A percentile compares a stretch with the other conserved stretches of the same genome.
These are phyloP conservation scores for Intellagama lesueurii DNA, from an alignment of 2,797 vertebrate genomes.

Conservation along the genomic window DNA sequence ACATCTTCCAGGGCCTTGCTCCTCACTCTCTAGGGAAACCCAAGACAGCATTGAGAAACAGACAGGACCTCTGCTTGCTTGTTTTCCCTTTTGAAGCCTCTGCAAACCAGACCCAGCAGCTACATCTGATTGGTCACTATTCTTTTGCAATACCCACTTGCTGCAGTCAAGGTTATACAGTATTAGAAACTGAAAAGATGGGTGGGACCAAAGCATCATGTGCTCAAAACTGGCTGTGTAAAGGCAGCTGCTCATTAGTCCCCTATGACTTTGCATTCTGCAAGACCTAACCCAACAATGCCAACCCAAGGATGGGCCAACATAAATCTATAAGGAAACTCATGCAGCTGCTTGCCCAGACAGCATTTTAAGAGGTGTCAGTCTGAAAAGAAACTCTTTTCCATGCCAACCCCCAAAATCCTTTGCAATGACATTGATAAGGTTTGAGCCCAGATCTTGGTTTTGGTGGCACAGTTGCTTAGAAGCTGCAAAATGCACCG, in stretches of 20 bases:
- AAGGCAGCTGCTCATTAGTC: too few species aligned
- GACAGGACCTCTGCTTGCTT: neutral
- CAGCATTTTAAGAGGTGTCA: too few species aligned
- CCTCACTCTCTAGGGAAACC: constrained; percentile 78
- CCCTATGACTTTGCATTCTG: too few species aligned
- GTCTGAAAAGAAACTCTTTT: too few species aligned
- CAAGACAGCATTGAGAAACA: neutral
- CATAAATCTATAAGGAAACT: too few species aligned
- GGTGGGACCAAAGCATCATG: neutral
- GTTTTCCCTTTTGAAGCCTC: neutral
- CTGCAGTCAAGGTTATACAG: neutral
- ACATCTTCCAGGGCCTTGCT: constrained; percentile 88
- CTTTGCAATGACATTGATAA: neutral
- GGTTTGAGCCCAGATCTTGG: neutral
- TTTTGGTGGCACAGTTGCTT: neutral
- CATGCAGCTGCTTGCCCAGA: too few species aligned
- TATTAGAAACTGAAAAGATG: neutral
- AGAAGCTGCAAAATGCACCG: neutral
- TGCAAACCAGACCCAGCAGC: neutral
- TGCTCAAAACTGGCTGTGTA: neutral
- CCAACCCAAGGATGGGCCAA: too few species aligned
- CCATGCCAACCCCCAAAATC: too few species aligned
- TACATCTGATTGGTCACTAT: neutral
- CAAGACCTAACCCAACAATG: too few species aligned
- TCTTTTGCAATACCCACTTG: neutral